These are phyloP conservation scores for Solenodon paradoxus DNA, from an alignment of 2,113 vertebrate genomes.

Conservation along the genomic window DNA sequence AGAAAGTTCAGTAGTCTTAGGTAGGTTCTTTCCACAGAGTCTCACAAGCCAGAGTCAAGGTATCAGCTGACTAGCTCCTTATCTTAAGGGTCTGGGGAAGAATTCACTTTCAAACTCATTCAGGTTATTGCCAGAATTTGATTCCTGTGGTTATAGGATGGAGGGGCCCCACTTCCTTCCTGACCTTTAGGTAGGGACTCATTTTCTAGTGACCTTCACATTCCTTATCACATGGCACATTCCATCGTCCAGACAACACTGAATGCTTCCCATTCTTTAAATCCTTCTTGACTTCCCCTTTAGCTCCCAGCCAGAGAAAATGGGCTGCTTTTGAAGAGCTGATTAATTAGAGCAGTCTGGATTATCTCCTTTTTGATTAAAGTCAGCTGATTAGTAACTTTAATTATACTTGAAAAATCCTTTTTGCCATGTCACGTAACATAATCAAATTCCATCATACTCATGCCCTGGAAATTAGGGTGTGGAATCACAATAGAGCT, in stretches of 20 bases:
- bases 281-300: neutral
- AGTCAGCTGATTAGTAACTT: neutral
- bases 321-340: neutral
- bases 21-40: neutral
- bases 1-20: neutral
- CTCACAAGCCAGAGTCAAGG: neutral
- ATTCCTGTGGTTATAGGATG: neutral
- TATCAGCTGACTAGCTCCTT: neutral
- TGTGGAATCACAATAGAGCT: neutral
- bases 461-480: neutral
- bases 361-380: neutral
- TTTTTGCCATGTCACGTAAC: neutral
- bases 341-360: neutral
- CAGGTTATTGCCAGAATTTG: neutral
- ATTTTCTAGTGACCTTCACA: neutral
- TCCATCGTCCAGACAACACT: neutral
- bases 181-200: neutral
- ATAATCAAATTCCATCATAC: neutral
- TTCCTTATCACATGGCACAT: neutral
- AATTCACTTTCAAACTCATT: neutral
- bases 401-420: neutral
- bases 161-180: neutral
- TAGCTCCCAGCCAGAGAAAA: neutral
- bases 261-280: neutral
- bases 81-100: neutral